Evolutionary conservation across 1,140 invertebrate species (phyloP), one percentile per base, ranked within the genome.

Genomic region (Antheraea mylitta): DNA sequence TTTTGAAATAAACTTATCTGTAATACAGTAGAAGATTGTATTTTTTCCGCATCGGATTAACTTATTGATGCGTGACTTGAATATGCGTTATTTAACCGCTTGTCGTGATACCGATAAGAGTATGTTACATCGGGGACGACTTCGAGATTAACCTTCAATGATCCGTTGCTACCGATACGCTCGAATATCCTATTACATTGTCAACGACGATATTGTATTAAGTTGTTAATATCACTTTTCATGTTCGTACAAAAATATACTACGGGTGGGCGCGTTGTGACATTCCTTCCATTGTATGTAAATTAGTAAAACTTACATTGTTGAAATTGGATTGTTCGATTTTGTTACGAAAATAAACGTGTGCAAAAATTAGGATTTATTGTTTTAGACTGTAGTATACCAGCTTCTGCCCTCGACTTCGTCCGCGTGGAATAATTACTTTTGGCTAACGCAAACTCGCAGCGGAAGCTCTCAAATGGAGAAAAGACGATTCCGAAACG

Each of bases 41-140:
- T 60, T 63, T 16, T 37, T 48, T 45, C 63, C 37, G 22, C 42
- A 42, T 48, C 61, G 16, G 13, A 37, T n/a, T 61, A 3, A 19
- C 59, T 19, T 61, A 13, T 19, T 30, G 64, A 22, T 37, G 65
- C 65, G 61, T 68, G 70, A 36, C 60, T 48, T 67, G 66, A 60
- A 67, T 71, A 53, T 18, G 64, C 69, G 62, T 69, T 66, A 67
- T 63, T 67, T 66, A 72, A 53, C 45, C 72, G 72, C 70, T 62
- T 71, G 63, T 74, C 58, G 65, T 48, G 37, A 18, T 65, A n/a
- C 42, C 58, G 73, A 84, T 81, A 77, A 80, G 76, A 65, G 66
- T 81, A 80, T 78, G 78, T 80, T 81, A 76, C 76, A 82, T 81
- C 64, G 73, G 71, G 77, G 72, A 74, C 78, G 67, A 45, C 66